A percentile compares a stretch with the other conserved stretches of the same genome.
phyloP scores from a whole-genome alignment of 2,113 vertebrate species.

The Aegotheles bennettii region DNA sequence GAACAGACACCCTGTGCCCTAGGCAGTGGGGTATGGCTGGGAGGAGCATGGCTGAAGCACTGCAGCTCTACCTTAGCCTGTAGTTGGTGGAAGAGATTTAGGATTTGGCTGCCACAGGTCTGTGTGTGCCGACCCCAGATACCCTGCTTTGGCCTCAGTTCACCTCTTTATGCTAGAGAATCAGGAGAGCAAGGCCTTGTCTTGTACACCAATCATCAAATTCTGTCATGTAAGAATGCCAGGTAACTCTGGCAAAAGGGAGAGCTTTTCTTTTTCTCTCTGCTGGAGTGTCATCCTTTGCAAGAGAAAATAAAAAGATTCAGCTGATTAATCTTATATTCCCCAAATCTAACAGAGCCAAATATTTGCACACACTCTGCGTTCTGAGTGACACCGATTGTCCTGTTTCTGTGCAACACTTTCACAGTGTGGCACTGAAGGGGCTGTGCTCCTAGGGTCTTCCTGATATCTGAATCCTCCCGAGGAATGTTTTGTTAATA shows the following conservation, averaged over 20 bases:
- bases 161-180: background rate
- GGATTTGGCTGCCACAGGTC: background rate
- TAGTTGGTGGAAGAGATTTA: background rate
- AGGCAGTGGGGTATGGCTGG: background rate
- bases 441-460: background rate
- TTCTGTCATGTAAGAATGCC: background rate
- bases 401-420: background rate
- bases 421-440: background rate
- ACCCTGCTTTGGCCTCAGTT: background rate
- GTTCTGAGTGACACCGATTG: background rate
- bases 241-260: background rate
- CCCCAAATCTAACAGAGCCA: background rate
- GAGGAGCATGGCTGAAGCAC: background rate
- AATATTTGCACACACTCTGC: background rate
- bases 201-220: background rate
- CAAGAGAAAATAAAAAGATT: background rate
- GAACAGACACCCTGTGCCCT: background rate
- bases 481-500: background rate
- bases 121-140: background rate
- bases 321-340: background rate
- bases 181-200: background rate
- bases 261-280: background rate
- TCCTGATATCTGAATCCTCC: background rate
- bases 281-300: background rate
- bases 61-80: background rate